Base-by-base conservation (phyloP, 1,140 invertebrate species). In the Drosophila santomea region DNA sequence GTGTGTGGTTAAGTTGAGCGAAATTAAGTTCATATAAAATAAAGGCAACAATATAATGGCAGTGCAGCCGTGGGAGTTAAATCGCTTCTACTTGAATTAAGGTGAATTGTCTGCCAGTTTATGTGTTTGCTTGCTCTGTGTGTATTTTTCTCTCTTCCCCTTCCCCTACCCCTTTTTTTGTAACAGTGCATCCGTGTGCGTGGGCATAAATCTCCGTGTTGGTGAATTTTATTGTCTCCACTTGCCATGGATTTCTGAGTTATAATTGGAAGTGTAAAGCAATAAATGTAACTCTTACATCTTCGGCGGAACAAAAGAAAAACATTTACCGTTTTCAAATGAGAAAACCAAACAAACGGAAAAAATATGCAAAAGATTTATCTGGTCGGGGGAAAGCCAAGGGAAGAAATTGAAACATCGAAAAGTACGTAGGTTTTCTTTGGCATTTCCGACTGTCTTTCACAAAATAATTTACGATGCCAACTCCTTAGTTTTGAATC, bases 1-100 rank as follows among this genome's bases (percentile, higher is more conserved):
- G 41, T 74, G 74, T 74, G 74, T 32, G 82, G 82, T 86, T 60
- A 78, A 82, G 79, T 71, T 61, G 79, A 79, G 76, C 63, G 71
- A 88, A 88, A 88, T 88, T 88, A 88, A 88, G 84, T 88, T 88
- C 84, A 75, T 84, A 88, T 88, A 86, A 86, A 86, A 86, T 88
- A 86, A 83, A 86, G 83, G 60, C 83, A 82, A 82, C 85, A 58
- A 71, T 11, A 75, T 78, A 75, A 75, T 75, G 76, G 66, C 79
- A 44, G 54, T 56, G 61, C 62, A 45, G 63, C 41, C 74, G 74
- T 78, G 83, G 84, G 83, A 86, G 84, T 86, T 83, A 89, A 86
- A 86, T 88, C 72, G 84, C 55, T 83, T 86, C 75, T 88, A 89
- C 83, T 86, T 77, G 83, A 86, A 89, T 86, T 88, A 86, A 88